Percentiles rank a stretch among this genome's conserved stretches.
Evolutionary conservation across 2,113 vertebrate genomes (phyloP).

Genomic region (Ammodytes marinus): DNA sequence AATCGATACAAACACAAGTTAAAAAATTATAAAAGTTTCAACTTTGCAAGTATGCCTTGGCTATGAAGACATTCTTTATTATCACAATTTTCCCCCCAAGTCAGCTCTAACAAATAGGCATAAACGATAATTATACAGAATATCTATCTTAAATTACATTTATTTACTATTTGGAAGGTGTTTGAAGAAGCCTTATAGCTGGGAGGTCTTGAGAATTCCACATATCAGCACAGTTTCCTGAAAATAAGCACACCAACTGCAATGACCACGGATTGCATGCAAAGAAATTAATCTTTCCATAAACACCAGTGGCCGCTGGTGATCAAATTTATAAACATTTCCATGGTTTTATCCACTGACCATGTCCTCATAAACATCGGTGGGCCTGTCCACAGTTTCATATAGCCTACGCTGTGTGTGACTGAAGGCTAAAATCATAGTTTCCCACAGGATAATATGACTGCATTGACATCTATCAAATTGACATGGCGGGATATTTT

Average conservation of each 20-base stretch:
- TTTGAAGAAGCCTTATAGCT: constrained; percentile 12
- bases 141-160: constrained; percentile 1
- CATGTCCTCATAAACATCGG: neutral
- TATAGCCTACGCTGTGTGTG: neutral
- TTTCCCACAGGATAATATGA: neutral
- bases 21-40: neutral
- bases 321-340: constrained; percentile 50
- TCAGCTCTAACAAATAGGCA: neutral
- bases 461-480: constrained; percentile 28
- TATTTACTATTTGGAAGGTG: constrained; percentile 4
- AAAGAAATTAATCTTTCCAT: constrained; percentile 38
- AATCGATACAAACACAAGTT: neutral
- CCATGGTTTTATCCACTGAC: constrained; percentile 48
- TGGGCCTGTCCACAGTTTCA: constrained; percentile 14
- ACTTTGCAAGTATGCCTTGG: neutral
- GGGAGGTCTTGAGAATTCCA: constrained; percentile 39
- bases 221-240: neutral
- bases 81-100: neutral
- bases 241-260: constrained; percentile 31
- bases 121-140: neutral
- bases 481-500: constrained; percentile 35
- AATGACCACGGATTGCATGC: constrained; percentile 33
- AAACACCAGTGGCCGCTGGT: constrained; percentile 49
- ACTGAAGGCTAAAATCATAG: constrained; percentile 26
- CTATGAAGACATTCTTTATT: neutral